Conservation (phyloP, 2,888 invertebrate species). For the Volucella inanis region DNA sequence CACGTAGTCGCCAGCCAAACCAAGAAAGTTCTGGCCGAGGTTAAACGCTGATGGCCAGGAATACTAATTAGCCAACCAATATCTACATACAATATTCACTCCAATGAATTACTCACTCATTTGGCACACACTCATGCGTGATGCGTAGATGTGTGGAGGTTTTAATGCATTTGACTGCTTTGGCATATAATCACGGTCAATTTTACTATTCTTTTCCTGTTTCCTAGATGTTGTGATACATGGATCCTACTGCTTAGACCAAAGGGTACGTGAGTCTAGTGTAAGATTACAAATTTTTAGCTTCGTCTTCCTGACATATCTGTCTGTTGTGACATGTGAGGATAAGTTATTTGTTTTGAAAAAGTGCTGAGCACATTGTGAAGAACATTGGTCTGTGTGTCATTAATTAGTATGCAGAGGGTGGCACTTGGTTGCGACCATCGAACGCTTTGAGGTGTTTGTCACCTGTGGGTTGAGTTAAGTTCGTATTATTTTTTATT, state of each 20-base stretch:
- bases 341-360: conserved; percentile 40
- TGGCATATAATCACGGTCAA: conserved; percentile 70
- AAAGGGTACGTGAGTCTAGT: conserved; percentile 21
- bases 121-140: conserved; percentile 15
- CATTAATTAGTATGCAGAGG: conserved; percentile 63
- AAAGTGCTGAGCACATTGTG: conserved; percentile 45
- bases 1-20: conserved; percentile 33
- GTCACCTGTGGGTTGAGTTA: conserved; percentile 16
- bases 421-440: conserved; percentile 38
- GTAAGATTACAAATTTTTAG: conserved; percentile 9
- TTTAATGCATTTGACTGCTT: conserved; percentile 38
- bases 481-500: conserved; percentile 24
- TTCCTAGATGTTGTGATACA: conserved; percentile 54
- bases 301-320: conserved; percentile 33
- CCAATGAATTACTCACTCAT: conserved; percentile 38
- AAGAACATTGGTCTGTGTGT: conserved; percentile 55
- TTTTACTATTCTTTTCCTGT: conserved; percentile 53
- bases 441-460: conserved; percentile 52
- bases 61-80: conserved; percentile 54
- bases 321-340: conserved; percentile 32
- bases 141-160: conserved; percentile 13
- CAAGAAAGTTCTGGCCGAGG: conserved; percentile 65
- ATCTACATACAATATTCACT: background rate
- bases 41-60: conserved; percentile 40
- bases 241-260: conserved; percentile 15